phyloP scores from a whole-genome alignment of 2,888 invertebrate species.

The Platycheirus albimanus region DNA sequence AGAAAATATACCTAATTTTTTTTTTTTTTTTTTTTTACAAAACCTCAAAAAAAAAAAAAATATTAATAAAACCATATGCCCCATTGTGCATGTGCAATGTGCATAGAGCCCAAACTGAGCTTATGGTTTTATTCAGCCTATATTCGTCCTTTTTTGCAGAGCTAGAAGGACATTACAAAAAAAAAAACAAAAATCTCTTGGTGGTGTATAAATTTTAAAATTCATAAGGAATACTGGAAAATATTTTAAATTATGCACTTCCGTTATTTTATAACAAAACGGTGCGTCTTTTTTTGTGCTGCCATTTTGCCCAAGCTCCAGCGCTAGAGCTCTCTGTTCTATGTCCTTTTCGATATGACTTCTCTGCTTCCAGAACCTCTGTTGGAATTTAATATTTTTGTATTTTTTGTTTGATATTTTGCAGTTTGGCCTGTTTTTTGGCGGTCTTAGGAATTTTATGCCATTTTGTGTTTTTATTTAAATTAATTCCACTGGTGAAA shows the following conservation, averaged over 20 bases:
- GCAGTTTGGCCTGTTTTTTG: conserved; percentile 38
- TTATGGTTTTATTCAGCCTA: conserved; percentile 55
- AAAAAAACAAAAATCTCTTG: not conserved
- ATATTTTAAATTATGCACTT: conserved; percentile 74
- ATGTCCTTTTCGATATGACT: not conserved
- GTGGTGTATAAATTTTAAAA: conserved; percentile 67
- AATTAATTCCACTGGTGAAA: conserved; percentile 67
- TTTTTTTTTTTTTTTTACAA: conserved; percentile 17
- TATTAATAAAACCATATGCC: conserved; percentile 69
- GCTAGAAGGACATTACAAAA: not conserved
- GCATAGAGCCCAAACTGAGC: conserved; percentile 12
- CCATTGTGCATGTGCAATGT: conserved; percentile 28
- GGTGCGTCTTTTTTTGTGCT: conserved; percentile 34
- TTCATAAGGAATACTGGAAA: conserved; percentile 71
- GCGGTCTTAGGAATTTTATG: conserved; percentile 23
- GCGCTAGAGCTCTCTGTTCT: not conserved
- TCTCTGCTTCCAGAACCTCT: conserved; percentile 22
- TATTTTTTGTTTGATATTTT: too few species aligned
- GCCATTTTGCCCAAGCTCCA: not conserved
- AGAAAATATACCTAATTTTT: too few species aligned
- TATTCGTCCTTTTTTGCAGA: not conserved
- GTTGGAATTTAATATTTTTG: conserved; percentile 37
- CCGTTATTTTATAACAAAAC: conserved; percentile 71
- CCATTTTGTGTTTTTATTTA: conserved; percentile 42
- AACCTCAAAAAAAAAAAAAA: conserved; percentile 58